phyloP scores from a whole-genome alignment of 2,113 vertebrate genomes.

The Chaetorhynchus papuensis region DNA sequence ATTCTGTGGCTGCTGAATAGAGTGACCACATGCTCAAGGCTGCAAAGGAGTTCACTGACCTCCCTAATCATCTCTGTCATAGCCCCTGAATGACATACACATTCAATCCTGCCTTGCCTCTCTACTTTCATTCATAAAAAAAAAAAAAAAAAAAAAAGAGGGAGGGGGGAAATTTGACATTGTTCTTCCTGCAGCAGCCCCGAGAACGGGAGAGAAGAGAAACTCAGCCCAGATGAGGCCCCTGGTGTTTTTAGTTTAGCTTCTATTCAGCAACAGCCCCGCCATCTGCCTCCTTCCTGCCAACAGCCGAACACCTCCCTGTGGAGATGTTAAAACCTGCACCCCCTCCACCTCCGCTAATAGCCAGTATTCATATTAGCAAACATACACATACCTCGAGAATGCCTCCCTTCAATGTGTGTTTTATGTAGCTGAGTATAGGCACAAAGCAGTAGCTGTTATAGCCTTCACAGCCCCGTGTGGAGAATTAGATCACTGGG shows the following conservation, averaged over 20 bases:
- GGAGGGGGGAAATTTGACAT: constrained; percentile 31
- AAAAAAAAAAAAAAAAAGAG: not conserved
- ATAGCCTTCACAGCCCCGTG: constrained; percentile 64
- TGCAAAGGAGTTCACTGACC: constrained; percentile 71
- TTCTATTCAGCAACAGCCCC: constrained; percentile 63
- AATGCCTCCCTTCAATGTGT: constrained; percentile 71
- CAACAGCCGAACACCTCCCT: constrained; percentile 67
- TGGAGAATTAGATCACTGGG: constrained; percentile 75
- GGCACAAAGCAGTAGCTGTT: constrained; percentile 74
- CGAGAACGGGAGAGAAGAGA: constrained; percentile 42
- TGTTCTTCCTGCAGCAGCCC: constrained; percentile 55
- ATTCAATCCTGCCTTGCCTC: constrained; percentile 64
- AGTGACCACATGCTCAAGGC: constrained; percentile 62
- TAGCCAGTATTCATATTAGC: constrained; percentile 70
- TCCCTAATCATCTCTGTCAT: constrained; percentile 70
- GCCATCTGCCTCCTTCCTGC: constrained; percentile 73
- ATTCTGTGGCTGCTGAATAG: constrained; percentile 68
- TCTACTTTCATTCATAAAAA: constrained; percentile 73
- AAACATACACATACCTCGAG: constrained; percentile 71
- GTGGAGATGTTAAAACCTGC: constrained; percentile 68
- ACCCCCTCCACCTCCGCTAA: constrained; percentile 62
- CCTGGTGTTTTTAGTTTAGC: constrained; percentile 66
- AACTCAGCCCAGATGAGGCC: constrained; percentile 64
- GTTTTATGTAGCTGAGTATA: constrained; percentile 67
- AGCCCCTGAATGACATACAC: constrained; percentile 70